These are phyloP conservation scores for Ctenodactylus gundi DNA, from an alignment of 2,113 vertebrate species.

Conservation along the genomic window DNA sequence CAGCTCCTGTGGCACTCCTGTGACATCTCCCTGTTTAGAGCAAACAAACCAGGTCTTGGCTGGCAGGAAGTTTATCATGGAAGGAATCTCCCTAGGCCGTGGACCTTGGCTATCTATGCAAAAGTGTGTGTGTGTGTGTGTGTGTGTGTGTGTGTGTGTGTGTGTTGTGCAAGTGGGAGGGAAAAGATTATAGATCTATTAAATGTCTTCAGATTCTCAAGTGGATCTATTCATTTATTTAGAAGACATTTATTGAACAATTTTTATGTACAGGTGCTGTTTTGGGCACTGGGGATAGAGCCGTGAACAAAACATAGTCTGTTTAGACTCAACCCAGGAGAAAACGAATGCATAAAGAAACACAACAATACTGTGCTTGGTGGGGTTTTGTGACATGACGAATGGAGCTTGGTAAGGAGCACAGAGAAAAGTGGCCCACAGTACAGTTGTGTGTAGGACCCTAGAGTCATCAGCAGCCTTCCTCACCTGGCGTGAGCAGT, in stretches of 20 bases:
- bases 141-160: neutral
- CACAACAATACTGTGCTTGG: neutral
- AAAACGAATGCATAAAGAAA: neutral
- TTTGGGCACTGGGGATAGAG: neutral
- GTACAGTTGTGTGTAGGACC: accelerated
- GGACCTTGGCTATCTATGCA: neutral
- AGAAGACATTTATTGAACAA: neutral
- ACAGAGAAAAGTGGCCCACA: neutral
- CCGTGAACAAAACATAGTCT: neutral
- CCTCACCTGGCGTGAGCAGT: neutral
- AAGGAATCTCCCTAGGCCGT: neutral
- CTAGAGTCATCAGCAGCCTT: neutral
- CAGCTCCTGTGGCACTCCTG: neutral
- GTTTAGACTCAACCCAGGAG: neutral
- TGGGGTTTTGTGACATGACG: neutral
- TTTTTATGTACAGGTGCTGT: neutral
- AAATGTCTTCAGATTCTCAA: neutral
- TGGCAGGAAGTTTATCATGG: neutral
- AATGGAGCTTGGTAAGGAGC: neutral
- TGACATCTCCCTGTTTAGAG: neutral
- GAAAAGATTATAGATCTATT: neutral
- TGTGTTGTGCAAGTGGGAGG: neutral
- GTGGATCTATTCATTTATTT: neutral
- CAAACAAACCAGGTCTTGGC: slow-evolving; percentile 25
- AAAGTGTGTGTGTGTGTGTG: neutral